Conservation (phyloP, 2,113 vertebrate genomes). For the Dicrurus megarhynchus region DNA sequence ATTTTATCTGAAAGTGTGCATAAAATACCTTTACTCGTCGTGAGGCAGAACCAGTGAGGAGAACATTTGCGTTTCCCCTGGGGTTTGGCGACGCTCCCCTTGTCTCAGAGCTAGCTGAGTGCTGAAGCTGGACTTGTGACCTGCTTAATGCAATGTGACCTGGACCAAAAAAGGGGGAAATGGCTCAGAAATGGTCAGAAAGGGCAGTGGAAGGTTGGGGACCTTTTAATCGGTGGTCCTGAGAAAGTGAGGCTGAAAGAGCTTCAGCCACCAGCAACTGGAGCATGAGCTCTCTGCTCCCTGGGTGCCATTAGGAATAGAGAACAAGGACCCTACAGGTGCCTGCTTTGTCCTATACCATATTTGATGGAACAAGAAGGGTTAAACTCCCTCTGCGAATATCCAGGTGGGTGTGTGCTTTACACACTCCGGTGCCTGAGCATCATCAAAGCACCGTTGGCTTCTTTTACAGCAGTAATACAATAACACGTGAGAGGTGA, state of each 20-base stretch:
- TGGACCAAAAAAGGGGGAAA: neutral
- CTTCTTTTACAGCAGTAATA: neutral
- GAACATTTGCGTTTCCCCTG: neutral
- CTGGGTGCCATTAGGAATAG: neutral
- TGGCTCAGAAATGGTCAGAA: neutral
- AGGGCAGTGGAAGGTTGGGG: neutral
- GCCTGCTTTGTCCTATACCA: neutral
- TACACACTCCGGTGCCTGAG: neutral
- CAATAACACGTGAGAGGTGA: conserved; percentile 3
- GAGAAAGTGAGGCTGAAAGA: neutral
- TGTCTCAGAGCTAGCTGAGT: neutral
- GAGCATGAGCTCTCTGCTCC: neutral
- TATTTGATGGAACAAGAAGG: neutral
- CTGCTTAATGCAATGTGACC: neutral
- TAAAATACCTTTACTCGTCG: neutral
- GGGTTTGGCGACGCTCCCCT: neutral
- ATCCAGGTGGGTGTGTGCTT: conserved; percentile 24
- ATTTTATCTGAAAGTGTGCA: neutral
- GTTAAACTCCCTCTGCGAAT: conserved; percentile 25
- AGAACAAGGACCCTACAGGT: neutral
- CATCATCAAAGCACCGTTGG: neutral
- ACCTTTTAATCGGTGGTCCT: neutral
- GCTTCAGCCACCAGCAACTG: neutral
- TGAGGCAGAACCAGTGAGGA: neutral
- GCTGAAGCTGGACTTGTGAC: neutral